These are phyloP conservation scores for Illadopsis cleaveri DNA, from an alignment of 2,113 vertebrate genomes.

Conservation along the genomic window DNA sequence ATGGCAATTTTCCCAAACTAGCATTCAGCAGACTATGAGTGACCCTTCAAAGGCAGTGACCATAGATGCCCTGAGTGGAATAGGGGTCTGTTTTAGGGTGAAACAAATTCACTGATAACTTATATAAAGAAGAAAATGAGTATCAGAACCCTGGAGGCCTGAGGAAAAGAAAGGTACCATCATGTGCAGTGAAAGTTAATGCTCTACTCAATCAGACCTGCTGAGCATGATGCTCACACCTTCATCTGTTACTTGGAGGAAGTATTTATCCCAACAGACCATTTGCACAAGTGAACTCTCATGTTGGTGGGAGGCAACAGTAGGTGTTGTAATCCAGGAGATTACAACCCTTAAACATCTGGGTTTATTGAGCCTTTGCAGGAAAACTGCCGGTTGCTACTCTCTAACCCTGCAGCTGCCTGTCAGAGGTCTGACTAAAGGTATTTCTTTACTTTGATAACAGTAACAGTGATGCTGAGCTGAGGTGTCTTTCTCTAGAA, in stretches of 20 bases:
- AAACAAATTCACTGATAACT: background rate
- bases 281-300: accelerated
- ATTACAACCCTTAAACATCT: background rate
- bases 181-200: background rate
- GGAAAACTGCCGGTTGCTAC: background rate
- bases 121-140: background rate
- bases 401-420: accelerated
- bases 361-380: background rate
- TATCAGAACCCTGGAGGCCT: background rate
- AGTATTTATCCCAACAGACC: background rate
- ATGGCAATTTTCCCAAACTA: background rate
- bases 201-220: background rate
- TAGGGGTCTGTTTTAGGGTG: background rate
- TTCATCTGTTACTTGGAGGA: background rate
- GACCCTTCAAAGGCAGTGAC: background rate
- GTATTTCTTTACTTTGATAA: background rate
- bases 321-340: background rate
- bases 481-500: background rate
- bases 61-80: background rate
- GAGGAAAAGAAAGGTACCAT: background rate
- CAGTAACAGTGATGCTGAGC: background rate
- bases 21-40: background rate
- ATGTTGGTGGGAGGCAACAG: background rate
- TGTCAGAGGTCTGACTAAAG: background rate
- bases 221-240: background rate